Base-by-base conservation (phyloP, 92 coral and sea anemone species). In the Zoanthus gigantus region DNA sequence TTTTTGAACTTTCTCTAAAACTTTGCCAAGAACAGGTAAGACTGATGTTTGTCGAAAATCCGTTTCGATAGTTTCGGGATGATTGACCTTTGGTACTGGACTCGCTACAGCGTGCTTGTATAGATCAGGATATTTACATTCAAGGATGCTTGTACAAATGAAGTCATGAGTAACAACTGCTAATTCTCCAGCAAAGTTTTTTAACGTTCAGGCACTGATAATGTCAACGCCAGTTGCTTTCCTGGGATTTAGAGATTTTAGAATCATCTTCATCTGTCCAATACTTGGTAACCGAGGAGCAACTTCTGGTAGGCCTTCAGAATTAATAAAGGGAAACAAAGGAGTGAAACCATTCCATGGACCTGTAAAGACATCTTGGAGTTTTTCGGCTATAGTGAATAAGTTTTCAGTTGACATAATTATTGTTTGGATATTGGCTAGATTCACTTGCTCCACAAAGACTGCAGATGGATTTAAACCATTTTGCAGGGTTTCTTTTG, bases 381-480 rank as follows among this genome's bases (percentile, higher is more conserved):
- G 34, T 72, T 86, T 79, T 60, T 86, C 80, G 18, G 77, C 84
- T 5, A 79, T 34, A 28, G 46, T 42, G 76, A 29, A 30, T 57
- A 79, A 57, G 1, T 90, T 71, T 74, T 61, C 72, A 67, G 71
- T 30, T 58, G 89, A 16, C 23, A 58, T 18, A 23, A 23, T 23
- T 23, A 6, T 18, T 67, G 72, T 14, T n/a, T 67, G 8, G 74
- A 76, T 34, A 3, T 34, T 34, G 29, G 81, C 86, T 18, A 76
- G 72, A 42, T 34, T 34, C 42, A 34, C 42, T 34, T 34, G 74
- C 88, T 17, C 90, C 90, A 58, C 87, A 86, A 5, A 86, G 76
- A 67, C 82, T 18, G 46, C 48, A 90, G 17, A 87, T 89, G 17
- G 85, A 89, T 63, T 89, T 75, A 32, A 74, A 89, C 92, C 90